Conservation (phyloP, 2,797 vertebrate genomes). For the Peromyscus eremicus region DNA sequence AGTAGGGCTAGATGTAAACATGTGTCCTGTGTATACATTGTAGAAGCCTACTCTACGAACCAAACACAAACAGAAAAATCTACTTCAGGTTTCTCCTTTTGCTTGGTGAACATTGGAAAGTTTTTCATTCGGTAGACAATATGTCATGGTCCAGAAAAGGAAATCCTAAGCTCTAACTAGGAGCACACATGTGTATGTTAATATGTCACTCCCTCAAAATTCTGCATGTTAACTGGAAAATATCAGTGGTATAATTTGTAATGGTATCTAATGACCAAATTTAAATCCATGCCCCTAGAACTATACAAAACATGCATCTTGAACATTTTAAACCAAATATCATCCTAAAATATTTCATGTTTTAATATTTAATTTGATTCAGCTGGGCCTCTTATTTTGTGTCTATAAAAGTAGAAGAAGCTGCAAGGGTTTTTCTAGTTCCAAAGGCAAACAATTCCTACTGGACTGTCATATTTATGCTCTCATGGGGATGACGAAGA, state of each 20-base stretch:
- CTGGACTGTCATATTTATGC: conserved; percentile 72
- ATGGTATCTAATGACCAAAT: conserved; percentile 58
- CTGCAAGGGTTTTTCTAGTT: conserved; percentile 71
- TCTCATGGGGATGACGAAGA: conserved; percentile 64
- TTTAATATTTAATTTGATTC: conserved; percentile 84
- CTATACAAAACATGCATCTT: conserved; percentile 68
- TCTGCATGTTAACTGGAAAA: conserved; percentile 35
- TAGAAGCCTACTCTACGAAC: conserved; percentile 71
- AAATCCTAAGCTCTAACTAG: conserved; percentile 36
- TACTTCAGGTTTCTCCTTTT: conserved; percentile 63
- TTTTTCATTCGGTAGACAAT: conserved; percentile 14
- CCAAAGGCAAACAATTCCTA: conserved; percentile 56
- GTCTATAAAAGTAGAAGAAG: conserved; percentile 78
- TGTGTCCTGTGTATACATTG: conserved; percentile 69
- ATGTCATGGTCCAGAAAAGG: conserved; percentile 10
- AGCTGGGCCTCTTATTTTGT: conserved; percentile 74
- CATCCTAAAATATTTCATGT: conserved; percentile 73
- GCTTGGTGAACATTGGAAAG: conserved; percentile 58
- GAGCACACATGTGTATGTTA: conserved; percentile 7
- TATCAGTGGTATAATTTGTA: conserved; percentile 26
- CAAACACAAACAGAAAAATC: conserved; percentile 69
- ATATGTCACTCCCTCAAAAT: neutral
- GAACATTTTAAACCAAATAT: conserved; percentile 81
- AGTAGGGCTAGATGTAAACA: conserved; percentile 74
- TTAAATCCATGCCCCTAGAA: conserved; percentile 71